Conservation (phyloP, 1,140 invertebrate species). For the Spodoptera frugiperda region DNA sequence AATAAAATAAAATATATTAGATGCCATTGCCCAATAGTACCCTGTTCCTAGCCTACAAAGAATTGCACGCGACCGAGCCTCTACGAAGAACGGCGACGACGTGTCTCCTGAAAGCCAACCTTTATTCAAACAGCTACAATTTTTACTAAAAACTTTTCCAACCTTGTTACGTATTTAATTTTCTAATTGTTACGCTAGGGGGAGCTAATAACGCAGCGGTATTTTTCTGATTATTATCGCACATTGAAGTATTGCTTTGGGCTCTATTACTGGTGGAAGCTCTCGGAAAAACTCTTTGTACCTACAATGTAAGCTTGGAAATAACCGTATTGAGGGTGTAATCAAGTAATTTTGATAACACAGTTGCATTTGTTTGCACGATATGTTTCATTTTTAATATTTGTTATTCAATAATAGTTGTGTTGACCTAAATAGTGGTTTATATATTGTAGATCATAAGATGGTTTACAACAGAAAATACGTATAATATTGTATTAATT, state of each 20-base stretch:
- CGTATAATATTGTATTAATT: too few relatives aligned
- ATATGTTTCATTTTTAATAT: neutral
- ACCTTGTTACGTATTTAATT: conserved; percentile 52
- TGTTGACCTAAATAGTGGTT: neutral
- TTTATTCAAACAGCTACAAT: conserved; percentile 40
- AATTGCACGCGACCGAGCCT: conserved; percentile 53
- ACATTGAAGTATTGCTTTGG: conserved; percentile 37
- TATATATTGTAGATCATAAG: too few relatives aligned
- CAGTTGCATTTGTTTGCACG: conserved; percentile 19
- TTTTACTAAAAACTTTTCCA: conserved; percentile 33
- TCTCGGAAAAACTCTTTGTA: conserved; percentile 37
- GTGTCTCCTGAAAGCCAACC: conserved; percentile 39
- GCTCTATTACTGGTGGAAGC: conserved; percentile 43
- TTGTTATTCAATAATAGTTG: conserved; percentile 11
- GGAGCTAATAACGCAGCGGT: conserved; percentile 37
- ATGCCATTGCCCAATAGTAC: conserved; percentile 7
- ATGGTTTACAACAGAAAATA: too few relatives aligned
- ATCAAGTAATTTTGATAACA: conserved; percentile 30
- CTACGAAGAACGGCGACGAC: conserved; percentile 36
- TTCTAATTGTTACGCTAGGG: conserved; percentile 51
- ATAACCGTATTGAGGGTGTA: conserved; percentile 34
- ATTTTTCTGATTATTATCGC: conserved; percentile 54
- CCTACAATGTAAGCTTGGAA: conserved; percentile 34
- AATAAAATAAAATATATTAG: neutral
- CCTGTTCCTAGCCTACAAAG: conserved; percentile 41